Conservation (phyloP, 1,140 invertebrate genomes). For the Drosophila micromelanica region DNA sequence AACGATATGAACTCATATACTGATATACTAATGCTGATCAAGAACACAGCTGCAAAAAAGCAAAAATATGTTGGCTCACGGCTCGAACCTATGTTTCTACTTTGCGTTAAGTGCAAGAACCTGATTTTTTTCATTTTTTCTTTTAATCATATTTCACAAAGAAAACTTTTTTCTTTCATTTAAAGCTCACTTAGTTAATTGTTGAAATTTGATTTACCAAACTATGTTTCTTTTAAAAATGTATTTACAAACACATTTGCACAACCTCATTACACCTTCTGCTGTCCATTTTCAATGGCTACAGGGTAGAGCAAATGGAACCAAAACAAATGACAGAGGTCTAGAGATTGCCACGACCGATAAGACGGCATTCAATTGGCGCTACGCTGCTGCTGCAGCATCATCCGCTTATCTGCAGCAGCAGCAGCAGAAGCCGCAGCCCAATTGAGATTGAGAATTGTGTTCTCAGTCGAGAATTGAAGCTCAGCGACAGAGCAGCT, state of each 20-base stretch:
- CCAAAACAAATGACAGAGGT: conserved; percentile 57
- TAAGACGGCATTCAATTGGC: conserved; percentile 51
- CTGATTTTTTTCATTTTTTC: no score
- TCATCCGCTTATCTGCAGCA: conserved; percentile 15
- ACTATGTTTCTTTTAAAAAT: no score
- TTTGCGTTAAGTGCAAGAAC: no score
- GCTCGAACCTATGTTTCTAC: no score
- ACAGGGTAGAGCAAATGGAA: conserved; percentile 5
- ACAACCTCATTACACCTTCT: not conserved
- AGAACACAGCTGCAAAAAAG: no score
- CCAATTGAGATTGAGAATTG: conserved; percentile 23
- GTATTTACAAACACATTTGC: not conserved
- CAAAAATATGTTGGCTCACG: no score
- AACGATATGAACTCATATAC: no score
- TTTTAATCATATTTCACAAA: no score
- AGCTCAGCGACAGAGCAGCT: conserved; percentile 22
- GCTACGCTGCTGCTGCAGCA: conserved; percentile 29
- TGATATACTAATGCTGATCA: no score
- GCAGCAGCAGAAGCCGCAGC: not conserved
- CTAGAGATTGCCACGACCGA: conserved; percentile 60
- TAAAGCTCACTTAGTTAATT: no score
- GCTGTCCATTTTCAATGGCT: not conserved
- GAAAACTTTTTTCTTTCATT: no score
- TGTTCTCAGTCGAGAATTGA: conserved; percentile 19
- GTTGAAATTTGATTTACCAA: no score